Conservation (phyloP, 1,140 invertebrate species). For the Nixonia krombeini region DNA sequence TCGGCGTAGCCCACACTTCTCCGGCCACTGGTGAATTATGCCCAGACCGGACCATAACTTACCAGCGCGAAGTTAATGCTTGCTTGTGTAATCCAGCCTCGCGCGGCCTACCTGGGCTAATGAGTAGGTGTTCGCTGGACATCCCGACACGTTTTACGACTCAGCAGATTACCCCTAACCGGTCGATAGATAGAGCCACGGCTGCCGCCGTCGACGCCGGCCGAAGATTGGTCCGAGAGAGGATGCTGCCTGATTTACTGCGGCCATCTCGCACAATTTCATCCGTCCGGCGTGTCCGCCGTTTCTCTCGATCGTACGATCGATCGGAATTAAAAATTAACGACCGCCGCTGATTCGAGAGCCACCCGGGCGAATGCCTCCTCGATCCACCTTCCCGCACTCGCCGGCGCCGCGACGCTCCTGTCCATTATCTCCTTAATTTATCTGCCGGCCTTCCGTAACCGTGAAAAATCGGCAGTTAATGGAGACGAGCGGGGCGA, state of each 20-base stretch:
- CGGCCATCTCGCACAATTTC: slow-evolving; percentile 50
- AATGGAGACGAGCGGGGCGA: slow-evolving; percentile 1
- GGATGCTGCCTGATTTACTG: slow-evolving; percentile 54
- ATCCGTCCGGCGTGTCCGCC: slow-evolving; percentile 36
- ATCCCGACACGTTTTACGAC: slow-evolving; percentile 70
- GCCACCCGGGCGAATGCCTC: slow-evolving; percentile 44
- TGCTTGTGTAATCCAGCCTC: slow-evolving; percentile 63
- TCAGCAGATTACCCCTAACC: slow-evolving; percentile 63
- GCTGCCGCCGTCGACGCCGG: slow-evolving; percentile 44
- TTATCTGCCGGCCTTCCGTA: slow-evolving; percentile 30
- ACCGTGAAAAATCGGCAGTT: slow-evolving; percentile 19
- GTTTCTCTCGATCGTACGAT: slow-evolving; percentile 39
- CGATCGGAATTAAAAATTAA: slow-evolving; percentile 60
- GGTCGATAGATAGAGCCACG: slow-evolving; percentile 54
- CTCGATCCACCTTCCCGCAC: slow-evolving; percentile 51
- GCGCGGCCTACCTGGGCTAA: slow-evolving; percentile 63
- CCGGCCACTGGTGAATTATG: slow-evolving; percentile 60
- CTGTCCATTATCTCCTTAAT: slow-evolving; percentile 19
- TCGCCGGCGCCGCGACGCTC: slow-evolving; percentile 24
- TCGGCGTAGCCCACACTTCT: slow-evolving; percentile 52
- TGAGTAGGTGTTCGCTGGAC: slow-evolving; percentile 70
- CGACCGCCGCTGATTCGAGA: slow-evolving; percentile 59
- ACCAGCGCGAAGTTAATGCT: slow-evolving; percentile 63
- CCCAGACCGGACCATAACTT: slow-evolving; percentile 61
- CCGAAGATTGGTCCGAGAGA: slow-evolving; percentile 46